Evolutionary conservation across 2,888 invertebrate species (phyloP), one percentile per base, ranked within the genome.

Genomic region (Drepanosiphum platanoidis): DNA sequence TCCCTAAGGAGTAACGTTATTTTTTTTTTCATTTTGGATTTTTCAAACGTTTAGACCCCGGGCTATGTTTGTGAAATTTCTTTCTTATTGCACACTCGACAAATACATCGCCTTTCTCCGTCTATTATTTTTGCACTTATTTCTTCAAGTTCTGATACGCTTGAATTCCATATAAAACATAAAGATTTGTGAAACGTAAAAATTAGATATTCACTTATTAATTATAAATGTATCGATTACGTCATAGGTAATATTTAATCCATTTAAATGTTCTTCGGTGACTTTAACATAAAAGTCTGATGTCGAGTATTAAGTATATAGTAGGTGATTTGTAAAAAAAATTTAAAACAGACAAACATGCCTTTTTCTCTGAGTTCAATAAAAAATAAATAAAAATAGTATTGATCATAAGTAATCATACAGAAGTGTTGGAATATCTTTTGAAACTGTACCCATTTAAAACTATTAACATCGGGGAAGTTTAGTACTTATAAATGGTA

Each of bases 41-140:
- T 72, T 82, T 72, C 72, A 13, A 30, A n/a, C 71, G 58, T 72
- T 61, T 82, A 61, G 42, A 42, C 81, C 15, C 22, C 58, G n/a
- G 58, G 81, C 34, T 34, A 68, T 34, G 46, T 9, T 18, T n/a
- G 78, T 79, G 39, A 30, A 58, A 71, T 71, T 81, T 81, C 39
- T 81, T n/a, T 81, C 22, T 72, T 32, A 3, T 39, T 8, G 8
- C 4, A 27, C 18, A 13, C 5, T 68, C 9, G 0, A 27, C 70
- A 5, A 36, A 70, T 81, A 13, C 4, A 58, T 15, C 9, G 4
- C n/a, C 22, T 8, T 34, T 46, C 46, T n/a, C n/a, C n/a, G 46
- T 68, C 15, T 8, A n/a, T 66, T n/a, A 0, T 13, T 30, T 27
- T 46, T 30, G 18, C 1, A 30, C 7, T 58, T 34, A 13, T 77